Conservation (phyloP, 1,140 invertebrate genomes). For the Megathymus violae region DNA sequence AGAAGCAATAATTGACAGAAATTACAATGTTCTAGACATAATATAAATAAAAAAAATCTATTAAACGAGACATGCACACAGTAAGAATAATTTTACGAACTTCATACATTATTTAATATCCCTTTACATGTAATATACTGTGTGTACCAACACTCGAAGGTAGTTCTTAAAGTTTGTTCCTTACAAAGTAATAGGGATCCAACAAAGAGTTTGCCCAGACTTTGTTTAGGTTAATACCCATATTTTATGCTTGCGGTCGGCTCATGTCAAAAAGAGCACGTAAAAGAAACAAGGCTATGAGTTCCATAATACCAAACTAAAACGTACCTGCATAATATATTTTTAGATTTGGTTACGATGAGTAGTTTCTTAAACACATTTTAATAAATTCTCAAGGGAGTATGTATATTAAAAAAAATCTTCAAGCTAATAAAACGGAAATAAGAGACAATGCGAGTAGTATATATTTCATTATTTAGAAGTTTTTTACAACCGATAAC, state of each 20-base stretch:
- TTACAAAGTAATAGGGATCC: conserved; percentile 47
- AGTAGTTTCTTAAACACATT: background rate
- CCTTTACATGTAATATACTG: too few species aligned
- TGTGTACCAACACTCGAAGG: too few species aligned
- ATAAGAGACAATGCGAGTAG: too few species aligned
- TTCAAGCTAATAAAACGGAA: background rate
- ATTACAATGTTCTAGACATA: too few species aligned
- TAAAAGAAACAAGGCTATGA: conserved; percentile 45
- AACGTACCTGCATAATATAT: conserved; percentile 35
- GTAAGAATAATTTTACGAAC: too few species aligned
- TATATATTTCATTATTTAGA: too few species aligned
- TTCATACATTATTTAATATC: conserved; percentile 34
- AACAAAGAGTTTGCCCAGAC: conserved; percentile 54
- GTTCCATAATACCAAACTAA: conserved; percentile 44
- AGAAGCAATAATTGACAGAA: too few species aligned
- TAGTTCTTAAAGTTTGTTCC: conserved; percentile 40
- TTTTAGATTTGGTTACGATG: conserved; percentile 5
- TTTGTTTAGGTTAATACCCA: conserved; percentile 61
- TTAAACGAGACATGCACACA: too few species aligned
- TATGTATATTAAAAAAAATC: background rate
- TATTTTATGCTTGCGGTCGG: conserved; percentile 58
- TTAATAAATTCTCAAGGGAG: background rate
- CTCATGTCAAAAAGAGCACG: conserved; percentile 28
- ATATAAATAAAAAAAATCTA: too few species aligned
- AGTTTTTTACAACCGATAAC: too few species aligned